Base-by-base conservation (phyloP, 2,797 vertebrate species). In the Hydrolagus colliei region DNA sequence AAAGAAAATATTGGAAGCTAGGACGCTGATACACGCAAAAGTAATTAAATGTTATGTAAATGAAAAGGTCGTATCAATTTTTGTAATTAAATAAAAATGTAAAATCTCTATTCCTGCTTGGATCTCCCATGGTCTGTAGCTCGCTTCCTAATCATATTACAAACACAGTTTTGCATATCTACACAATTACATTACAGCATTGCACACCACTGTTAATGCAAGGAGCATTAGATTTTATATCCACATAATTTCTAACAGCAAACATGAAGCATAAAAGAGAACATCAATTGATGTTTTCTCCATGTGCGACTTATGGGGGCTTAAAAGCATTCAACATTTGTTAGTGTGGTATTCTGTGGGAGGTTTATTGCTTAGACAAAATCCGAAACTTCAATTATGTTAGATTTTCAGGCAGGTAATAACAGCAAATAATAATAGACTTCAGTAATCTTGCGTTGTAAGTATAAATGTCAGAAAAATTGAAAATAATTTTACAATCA, bases 51-150 rank as follows among this genome's bases (percentile, higher is more conserved):
- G 79, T 71, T 84, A 84, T 84, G 79, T 71, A 84, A 84, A 84
- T 84, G 67, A 84, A 71, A 71, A 84, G 68, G 79, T 52, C 79
- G 67, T 84, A 18, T 84, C 79, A 84, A 84, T 84, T 84, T 68
- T n/a, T 84, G 79, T 84, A 84, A 84, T 84, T 84, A 84, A 84
- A 84, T 84, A 84, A 84, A 84, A 84, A 84, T 84, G 65, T 84
- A 41, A 71, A 84, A 84, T 84, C 18, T 63, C 9, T 41, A 71
- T 84, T 71, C 79, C 79, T 63, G 41, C 79, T 68, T 67, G 79
- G 79, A 7, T 52, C 41, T 84, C 79, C 65, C 68, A 32, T 71
- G 32, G 79, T 84, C 79, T 71, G 22, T 68, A n/a, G 27, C 18
- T 71, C 32, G 63, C n/a, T 71, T 65, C 79, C 68, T 67, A 82